Evolutionary conservation across 1,140 invertebrate species (phyloP), one percentile per base, ranked within the genome.

Genomic region (Heliconius nattereri): DNA sequence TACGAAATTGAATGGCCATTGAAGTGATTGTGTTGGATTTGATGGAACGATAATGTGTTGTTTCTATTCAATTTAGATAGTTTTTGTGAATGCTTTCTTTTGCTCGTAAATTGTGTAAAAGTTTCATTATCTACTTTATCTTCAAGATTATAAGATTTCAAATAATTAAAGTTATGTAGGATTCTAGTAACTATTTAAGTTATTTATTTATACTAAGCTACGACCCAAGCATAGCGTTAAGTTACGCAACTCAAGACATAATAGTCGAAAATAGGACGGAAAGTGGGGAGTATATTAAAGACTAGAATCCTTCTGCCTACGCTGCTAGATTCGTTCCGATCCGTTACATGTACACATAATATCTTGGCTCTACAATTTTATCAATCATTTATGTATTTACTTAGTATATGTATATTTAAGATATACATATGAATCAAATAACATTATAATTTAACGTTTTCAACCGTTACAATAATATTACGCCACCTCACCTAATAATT

Each of bases 1-100:
- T 78, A 87, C 81, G 77, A 80, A 79, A 80, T 81, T 85, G 60
- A 83, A 85, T 84, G 79, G 79, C 76, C 66, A 79, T 85, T 66
- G 45, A 74, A 66, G 60, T 23, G 60, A 66, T 66, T 66, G 60
- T 66, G 60, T 66, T 66, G 26, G 26, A 66, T 66, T 66, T 66
- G 60, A 66, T 66, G 60, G 60, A 66, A 66, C 60, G 60, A 66
- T 66, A 66, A 66, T 66, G 60, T 66, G 26, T 66, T 66, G 60
- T 66, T 66, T 66, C 26, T 66, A 29, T 66, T 66, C 23, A 11
- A 66, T 66, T 66, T 66, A 13, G 3, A 66, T 66, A 66, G 60
- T 66, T 26, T 66, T 29, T 66, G 5, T 60, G 13, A 16, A 13
- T 29, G 1, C 13, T 66, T 66, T 66, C 9, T 66, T 29, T 66